Conservation (phyloP, 2,113 vertebrate species). For the Sturnus vulgaris region DNA sequence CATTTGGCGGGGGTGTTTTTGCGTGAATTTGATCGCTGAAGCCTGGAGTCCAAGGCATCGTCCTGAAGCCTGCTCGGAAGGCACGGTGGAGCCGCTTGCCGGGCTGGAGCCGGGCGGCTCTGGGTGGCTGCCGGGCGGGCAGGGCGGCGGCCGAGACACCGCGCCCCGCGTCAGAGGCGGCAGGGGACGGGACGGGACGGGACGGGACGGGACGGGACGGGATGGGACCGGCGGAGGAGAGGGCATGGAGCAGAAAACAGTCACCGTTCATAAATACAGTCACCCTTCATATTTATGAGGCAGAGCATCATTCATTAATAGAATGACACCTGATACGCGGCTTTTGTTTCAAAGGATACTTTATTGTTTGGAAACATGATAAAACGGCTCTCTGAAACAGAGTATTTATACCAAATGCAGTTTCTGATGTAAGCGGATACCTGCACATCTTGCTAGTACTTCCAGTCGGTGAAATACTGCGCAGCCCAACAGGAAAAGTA, state of each 20-base stretch:
- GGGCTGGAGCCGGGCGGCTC: not conserved
- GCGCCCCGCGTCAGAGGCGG: not conserved
- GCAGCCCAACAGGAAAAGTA: slow-evolving; percentile 17
- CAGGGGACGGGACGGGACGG: not conserved
- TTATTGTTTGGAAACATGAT: not conserved
- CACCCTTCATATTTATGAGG: not conserved
- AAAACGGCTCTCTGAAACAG: not conserved
- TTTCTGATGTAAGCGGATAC: slow-evolving; percentile 21
- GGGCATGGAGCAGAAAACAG: not conserved
- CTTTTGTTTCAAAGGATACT: slow-evolving; percentile 31
- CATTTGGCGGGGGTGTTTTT: not conserved
- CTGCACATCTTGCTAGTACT: slow-evolving; percentile 33
- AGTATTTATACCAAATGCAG: not conserved
- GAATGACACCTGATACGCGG: slow-evolving; percentile 1
- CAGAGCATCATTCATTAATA: not conserved
- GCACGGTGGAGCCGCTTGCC: not conserved
- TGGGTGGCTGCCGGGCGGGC: not conserved
- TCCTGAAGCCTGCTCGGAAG: not conserved
- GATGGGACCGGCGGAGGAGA: not conserved
- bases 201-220: not conserved
- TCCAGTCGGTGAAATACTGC: not conserved
- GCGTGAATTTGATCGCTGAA: not conserved
- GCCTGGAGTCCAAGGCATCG: not conserved
- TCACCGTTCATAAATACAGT: not conserved
- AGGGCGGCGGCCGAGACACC: not conserved